Evolutionary conservation across 1,140 invertebrate species (phyloP).

Genomic region (Pogonus chalceus): DNA sequence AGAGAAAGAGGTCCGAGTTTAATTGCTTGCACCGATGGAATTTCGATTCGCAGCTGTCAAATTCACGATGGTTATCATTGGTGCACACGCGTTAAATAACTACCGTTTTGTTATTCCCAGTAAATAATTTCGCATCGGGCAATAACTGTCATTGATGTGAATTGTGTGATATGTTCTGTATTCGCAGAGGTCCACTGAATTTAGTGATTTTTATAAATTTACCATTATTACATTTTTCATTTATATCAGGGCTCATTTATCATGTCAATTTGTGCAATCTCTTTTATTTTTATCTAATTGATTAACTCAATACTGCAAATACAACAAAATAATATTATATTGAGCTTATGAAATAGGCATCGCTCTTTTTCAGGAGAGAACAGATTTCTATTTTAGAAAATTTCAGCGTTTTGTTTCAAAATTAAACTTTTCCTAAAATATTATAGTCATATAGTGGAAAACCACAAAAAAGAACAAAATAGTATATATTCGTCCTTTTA

Average conservation of each 20-base stretch:
- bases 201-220: slow-evolving; percentile 7
- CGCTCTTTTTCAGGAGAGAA: not conserved
- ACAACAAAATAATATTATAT: not conserved
- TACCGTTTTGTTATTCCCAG: slow-evolving; percentile 4
- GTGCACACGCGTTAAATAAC: not conserved
- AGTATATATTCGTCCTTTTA: too few species aligned
- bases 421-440: too few species aligned
- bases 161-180: not conserved
- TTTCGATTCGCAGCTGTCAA: not conserved
- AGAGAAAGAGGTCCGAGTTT: not conserved
- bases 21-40: slow-evolving; percentile 7
- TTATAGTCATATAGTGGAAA: too few species aligned
- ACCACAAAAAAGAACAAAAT: too few species aligned
- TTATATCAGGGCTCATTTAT: too few species aligned
- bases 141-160: slow-evolving; percentile 1
- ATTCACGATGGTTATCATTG: not conserved
- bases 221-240: not conserved
- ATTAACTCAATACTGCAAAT: slow-evolving; percentile 13
- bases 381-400: too few species aligned
- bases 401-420: too few species aligned
- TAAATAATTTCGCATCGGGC: slow-evolving; percentile 1
- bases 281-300: slow-evolving; percentile 14
- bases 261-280: too few species aligned
- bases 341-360: not conserved
- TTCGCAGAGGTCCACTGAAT: not conserved